Conservation (phyloP, 92 coral and sea anemone species). For the Paragorgia papillata region DNA sequence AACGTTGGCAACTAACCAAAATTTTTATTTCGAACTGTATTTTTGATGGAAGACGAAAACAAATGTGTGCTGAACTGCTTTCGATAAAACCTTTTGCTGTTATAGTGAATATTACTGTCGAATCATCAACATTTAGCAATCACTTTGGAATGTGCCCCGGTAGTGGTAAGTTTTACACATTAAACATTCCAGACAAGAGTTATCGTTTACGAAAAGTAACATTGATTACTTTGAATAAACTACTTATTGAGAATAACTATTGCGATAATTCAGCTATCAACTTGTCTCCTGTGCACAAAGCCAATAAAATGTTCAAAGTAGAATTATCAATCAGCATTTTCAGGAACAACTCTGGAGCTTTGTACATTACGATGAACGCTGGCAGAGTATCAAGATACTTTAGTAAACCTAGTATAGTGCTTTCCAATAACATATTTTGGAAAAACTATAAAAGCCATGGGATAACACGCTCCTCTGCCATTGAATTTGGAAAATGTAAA, state of each 20-base stretch:
- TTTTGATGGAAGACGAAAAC: neutral
- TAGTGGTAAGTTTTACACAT: neutral
- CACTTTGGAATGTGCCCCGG: neutral
- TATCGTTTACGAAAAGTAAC: neutral
- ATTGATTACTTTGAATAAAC: neutral
- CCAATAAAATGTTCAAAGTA: neutral
- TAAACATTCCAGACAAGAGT: neutral
- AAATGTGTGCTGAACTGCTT: neutral
- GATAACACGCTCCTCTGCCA: too few relatives aligned
- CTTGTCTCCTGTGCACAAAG: neutral
- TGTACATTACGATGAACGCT: neutral
- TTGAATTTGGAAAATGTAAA: too few relatives aligned
- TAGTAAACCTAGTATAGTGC: too few relatives aligned
- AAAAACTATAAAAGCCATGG: too few relatives aligned
- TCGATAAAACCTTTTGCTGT: neutral
- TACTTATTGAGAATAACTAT: conserved; percentile 7
- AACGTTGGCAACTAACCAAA: neutral
- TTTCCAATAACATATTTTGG: neutral
- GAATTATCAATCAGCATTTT: conserved; percentile 8
- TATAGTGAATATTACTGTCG: neutral
- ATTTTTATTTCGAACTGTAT: neutral
- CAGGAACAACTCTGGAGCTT: conserved; percentile 8
- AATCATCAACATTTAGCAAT: neutral
- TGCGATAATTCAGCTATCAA: neutral
- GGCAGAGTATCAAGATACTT: too few relatives aligned